Evolutionary conservation across 2,113 vertebrate species (phyloP), one percentile per base, ranked within the genome.

Genomic region (Turdus rufiventris): DNA sequence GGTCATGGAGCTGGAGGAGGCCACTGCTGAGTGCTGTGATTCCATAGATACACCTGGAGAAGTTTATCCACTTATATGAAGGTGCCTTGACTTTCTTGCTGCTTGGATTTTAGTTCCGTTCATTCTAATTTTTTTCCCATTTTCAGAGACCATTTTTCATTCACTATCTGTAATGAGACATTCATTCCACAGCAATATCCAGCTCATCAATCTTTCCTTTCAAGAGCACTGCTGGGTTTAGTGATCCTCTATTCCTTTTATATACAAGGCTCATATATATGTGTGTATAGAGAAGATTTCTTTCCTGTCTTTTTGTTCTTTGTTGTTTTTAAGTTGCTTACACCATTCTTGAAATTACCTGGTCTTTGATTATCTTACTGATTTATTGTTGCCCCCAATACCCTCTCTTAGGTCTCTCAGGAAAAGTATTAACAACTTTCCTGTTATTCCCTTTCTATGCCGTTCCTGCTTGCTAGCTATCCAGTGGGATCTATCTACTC

Each of bases 141-240:
- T 86, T 88, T 80, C 82, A 80, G 75, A 94, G 65, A 67, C 28
- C 53, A 76, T 96, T 96, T 93, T 91, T 96, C 91, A 93, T 88
- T 91, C 3, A 4, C 74, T 83, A 60, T 80, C 94, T 83, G 74
- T 93, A 96, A 95, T 29, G 67, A 89, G 88, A 90, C 63, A 63
- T 83, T 90, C 76, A 81, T 76, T 91, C 71, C 79, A 73, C 91
- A 94, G 88, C 79, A 90, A 91, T 72, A 95, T 80, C 82, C 34
- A 91, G 17, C 88, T 90, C 93, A 96, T 93, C 88, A 93, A 54
- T 93, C 91, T 95, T 79, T 70, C 68, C 82, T 72, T 95, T 91
- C 85, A 93, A 86, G 65, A 85, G 20, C 76, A 53, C 60, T 78
- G 62, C 38, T 74, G 57, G 24, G 90, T 85, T 85, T 67, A 95